A percentile compares a stretch with the other conserved stretches of the same genome.
Conservation (phyloP, 2,797 vertebrate genomes). For the Aldrovandia affinis region DNA sequence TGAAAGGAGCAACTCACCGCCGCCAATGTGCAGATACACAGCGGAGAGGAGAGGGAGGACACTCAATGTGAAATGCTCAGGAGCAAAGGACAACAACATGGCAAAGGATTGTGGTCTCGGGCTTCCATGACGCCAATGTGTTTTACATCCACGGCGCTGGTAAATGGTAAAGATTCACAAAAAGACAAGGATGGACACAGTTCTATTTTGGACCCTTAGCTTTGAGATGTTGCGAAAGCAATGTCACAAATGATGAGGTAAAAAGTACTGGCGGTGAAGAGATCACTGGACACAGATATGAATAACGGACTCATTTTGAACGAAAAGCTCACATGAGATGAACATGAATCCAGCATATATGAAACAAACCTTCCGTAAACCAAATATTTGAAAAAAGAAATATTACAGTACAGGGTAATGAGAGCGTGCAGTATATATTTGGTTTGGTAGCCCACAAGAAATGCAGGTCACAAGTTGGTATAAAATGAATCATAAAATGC, state of each 20-base stretch:
- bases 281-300: not conserved
- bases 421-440: not conserved
- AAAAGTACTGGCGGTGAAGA: not conserved
- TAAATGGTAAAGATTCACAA: not conserved
- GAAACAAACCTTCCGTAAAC: not conserved
- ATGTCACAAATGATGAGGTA: not conserved
- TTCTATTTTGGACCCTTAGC: constrained; percentile 3
- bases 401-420: not conserved
- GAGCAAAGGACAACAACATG: not conserved
- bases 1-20: too few relatives aligned
- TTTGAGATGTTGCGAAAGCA: not conserved
- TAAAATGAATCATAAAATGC: not conserved
- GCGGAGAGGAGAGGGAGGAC: too few relatives aligned
- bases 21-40: too few relatives aligned
- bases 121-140: not conserved
- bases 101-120: not conserved
- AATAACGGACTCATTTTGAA: not conserved
- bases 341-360: not conserved
- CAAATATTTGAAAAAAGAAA: not conserved
- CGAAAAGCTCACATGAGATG: not conserved
- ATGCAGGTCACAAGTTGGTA: not conserved
- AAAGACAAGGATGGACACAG: not conserved
- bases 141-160: not conserved
- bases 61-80: not conserved
- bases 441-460: not conserved